Evolutionary conservation across 2,113 vertebrate genomes (phyloP), one percentile per base, ranked within the genome.

Genomic region (Eurypyga helias): DNA sequence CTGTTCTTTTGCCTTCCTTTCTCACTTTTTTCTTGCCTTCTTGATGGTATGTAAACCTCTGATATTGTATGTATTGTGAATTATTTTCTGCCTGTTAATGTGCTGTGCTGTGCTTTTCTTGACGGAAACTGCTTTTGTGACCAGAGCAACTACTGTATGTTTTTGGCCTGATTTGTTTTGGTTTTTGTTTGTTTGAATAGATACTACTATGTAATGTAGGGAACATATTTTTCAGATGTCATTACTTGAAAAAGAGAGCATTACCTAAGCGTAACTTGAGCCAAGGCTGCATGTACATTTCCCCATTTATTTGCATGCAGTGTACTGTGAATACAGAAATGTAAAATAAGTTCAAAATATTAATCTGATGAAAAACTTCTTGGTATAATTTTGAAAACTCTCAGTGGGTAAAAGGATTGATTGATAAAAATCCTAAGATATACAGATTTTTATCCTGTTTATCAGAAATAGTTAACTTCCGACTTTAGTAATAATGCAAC

Each of bases 71-170:
- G 93, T 94, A 90, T 36, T 87, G 82, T 97, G 92, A 90, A 90
- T 95, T 96, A 94, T 91, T 97, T 96, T 95, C 94, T 81, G 85
- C 92, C 34, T 96, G 96, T 96, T 97, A 93, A 86, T 92, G 95
- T 97, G 84, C 82, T 95, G 90, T 96, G 84, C 77, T 96, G 76
- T 96, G 93, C 95, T 96, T 93, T 67, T 92, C 71, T 96, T 58
- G 52, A 96, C 86, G 41, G 48, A 91, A 83, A 92, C 14, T 1
- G 45, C 85, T 93, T 96, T 77, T 84, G 89, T 94, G 90, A 77
- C 57, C 76, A 96, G 58, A 96, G 88, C 79, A 92, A 90, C 89
- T 93, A 88, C 83, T 95, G 54, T 6, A 26, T 95, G 86, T 94
- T 93, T 86, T 77, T 67, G 76, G 76, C 84, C 72, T 83, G 52